Evolutionary conservation across 2,797 vertebrate genomes (phyloP).

Genomic region (Numenius phaeopus): DNA sequence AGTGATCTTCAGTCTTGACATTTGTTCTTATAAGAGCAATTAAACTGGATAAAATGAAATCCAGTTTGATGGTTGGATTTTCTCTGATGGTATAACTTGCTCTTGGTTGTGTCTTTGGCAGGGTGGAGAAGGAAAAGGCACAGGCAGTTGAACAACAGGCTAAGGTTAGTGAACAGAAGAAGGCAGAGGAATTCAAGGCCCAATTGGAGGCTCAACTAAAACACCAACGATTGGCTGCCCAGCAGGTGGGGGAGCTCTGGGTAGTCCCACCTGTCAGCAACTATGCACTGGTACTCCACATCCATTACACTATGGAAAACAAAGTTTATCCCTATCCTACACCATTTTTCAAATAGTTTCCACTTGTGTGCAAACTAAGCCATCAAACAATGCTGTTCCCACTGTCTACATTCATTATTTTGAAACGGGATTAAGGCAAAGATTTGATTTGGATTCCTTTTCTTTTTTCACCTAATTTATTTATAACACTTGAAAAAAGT

Average conservation of each 20-base stretch:
- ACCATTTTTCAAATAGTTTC: not conserved
- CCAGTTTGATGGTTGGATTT: not conserved
- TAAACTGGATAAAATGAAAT: not conserved
- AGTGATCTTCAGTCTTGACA: not conserved
- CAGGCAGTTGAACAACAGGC: conserved; percentile 94
- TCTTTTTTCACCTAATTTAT: not conserved
- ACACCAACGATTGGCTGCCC: conserved; percentile 89
- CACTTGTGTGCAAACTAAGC: not conserved
- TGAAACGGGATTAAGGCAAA: not conserved
- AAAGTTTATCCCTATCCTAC: not conserved
- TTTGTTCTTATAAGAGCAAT: not conserved
- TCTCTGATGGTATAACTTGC: conserved; percentile 1
- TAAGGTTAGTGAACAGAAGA: conserved; percentile 92
- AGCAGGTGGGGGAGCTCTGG: conserved; percentile 85
- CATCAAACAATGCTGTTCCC: not conserved
- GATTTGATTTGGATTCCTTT: not conserved
- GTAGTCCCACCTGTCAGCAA: conserved; percentile 65
- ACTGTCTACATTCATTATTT: not conserved
- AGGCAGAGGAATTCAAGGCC: conserved; percentile 88
- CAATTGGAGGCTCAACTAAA: conserved; percentile 91
- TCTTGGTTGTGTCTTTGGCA: conserved; percentile 75
- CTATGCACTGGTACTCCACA: conserved; percentile 28
- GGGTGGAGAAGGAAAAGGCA: conserved; percentile 97
- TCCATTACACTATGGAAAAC: conserved; percentile 5
- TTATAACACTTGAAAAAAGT: not conserved